Conservation (phyloP, 2,888 invertebrate species). For the Torymus tubicola region DNA sequence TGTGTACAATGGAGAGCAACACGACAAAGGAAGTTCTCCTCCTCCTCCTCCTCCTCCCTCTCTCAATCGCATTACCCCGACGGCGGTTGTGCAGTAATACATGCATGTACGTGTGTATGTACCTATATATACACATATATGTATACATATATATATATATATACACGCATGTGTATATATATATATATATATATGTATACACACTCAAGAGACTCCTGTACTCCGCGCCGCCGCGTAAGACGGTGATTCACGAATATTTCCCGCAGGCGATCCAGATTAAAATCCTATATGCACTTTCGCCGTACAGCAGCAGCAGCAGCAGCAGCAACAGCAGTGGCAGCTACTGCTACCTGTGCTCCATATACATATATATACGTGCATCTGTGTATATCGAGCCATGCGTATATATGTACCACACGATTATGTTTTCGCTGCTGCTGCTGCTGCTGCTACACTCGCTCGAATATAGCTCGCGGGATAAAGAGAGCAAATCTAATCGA, state of each 20-base stretch:
- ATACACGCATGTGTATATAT: background rate
- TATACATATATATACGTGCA: background rate
- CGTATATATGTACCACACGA: background rate
- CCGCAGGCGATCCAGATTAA: constrained; percentile 45
- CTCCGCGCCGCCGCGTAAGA: constrained; percentile 32
- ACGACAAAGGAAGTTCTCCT: constrained; percentile 39
- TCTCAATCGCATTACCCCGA: background rate
- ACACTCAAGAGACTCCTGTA: background rate
- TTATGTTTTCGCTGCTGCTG: constrained; percentile 6
- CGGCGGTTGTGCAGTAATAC: no score
- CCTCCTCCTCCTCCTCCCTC: background rate
- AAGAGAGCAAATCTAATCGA: constrained; percentile 43
- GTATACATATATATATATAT: no score
- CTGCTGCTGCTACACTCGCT: constrained; percentile 2
- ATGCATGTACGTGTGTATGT: no score
- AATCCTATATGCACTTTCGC: constrained; percentile 39
- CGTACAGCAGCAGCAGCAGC: no score
- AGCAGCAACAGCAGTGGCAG: no score
- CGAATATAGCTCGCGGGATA: background rate
- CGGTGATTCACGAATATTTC: constrained; percentile 44
- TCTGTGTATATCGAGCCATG: background rate
- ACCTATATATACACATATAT: no score
- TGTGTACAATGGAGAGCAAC: constrained; percentile 34
- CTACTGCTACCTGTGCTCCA: constrained; percentile 2
- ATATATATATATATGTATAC: background rate